Percentiles rank a stretch among this genome's conserved stretches.
These are phyloP conservation scores for Mythimna albipuncta DNA, from an alignment of 2,888 invertebrate species.

Conservation along the genomic window DNA sequence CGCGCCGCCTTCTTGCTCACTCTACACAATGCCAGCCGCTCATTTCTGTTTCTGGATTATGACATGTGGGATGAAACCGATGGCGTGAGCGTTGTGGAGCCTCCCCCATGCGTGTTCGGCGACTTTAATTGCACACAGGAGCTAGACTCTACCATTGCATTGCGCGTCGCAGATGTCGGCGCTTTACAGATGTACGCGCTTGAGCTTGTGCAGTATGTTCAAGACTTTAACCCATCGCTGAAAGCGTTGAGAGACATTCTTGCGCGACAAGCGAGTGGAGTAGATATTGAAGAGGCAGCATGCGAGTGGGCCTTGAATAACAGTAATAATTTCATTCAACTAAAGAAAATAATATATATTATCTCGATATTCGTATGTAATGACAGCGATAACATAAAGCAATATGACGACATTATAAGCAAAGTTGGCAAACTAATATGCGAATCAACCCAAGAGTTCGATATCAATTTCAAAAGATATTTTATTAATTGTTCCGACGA, in stretches of 20 bases:
- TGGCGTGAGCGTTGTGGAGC: slow-evolving; percentile 35
- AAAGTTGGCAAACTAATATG: rapidly evolving
- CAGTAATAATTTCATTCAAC: rapidly evolving
- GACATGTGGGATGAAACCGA: slow-evolving; percentile 49
- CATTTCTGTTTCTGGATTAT: slow-evolving; percentile 58
- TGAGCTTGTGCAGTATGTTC: slow-evolving; percentile 23
- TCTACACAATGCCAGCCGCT: slow-evolving; percentile 18
- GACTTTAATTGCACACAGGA: slow-evolving; percentile 27
- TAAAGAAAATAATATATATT: slow-evolving; percentile 23
- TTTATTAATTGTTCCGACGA: slow-evolving; percentile 20
- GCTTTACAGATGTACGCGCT: slow-evolving; percentile 23
- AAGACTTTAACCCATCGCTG: slow-evolving; percentile 32
- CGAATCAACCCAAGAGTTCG: rapidly evolving
- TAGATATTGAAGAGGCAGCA: slow-evolving; percentile 35
- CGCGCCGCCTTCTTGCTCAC: slow-evolving; percentile 14
- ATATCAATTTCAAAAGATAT: background rate
- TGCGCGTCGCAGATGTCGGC: slow-evolving; percentile 46
- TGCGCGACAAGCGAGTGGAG: slow-evolving; percentile 22
- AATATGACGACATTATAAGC: background rate
- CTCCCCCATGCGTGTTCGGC: slow-evolving; percentile 34
- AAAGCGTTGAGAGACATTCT: slow-evolving; percentile 38
- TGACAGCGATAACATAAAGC: background rate
- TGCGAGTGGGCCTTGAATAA: slow-evolving; percentile 23
- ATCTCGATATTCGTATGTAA: slow-evolving; percentile 43
- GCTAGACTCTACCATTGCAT: slow-evolving; percentile 41